Evolutionary conservation across 1,140 invertebrate species (phyloP).

Genomic region (Drosophila mayri): DNA sequence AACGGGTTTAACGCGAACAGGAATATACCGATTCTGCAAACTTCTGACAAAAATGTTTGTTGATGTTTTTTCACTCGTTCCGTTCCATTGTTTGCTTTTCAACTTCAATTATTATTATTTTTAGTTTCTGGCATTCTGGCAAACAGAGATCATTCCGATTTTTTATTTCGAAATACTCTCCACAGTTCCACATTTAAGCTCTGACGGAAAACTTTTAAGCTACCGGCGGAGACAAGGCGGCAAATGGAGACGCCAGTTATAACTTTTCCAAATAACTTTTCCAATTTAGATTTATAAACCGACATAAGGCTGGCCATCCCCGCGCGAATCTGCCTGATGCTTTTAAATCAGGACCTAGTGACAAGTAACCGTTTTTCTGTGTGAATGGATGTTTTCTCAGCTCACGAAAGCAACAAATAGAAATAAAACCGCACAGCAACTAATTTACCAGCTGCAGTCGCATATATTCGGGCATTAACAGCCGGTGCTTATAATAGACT

Average conservation of each 20-base stretch:
- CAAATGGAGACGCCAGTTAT: neutral
- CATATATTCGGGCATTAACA: neutral
- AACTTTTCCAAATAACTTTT: conserved; percentile 47
- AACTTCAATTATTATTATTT: too few relatives aligned
- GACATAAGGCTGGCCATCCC: conserved; percentile 20
- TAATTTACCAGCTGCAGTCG: conserved; percentile 27
- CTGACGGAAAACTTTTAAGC: conserved; percentile 37
- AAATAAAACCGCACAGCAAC: conserved; percentile 24
- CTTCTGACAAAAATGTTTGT: too few relatives aligned
- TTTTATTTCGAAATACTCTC: neutral
- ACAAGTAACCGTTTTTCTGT: conserved; percentile 4
- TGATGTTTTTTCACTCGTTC: too few relatives aligned
- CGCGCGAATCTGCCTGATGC: too few relatives aligned
- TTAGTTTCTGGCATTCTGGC: too few relatives aligned
- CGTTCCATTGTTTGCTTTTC: too few relatives aligned
- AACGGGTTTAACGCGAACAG: too few relatives aligned
- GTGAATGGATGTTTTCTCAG: conserved; percentile 7
- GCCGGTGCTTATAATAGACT: conserved; percentile 22
- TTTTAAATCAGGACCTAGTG: too few relatives aligned
- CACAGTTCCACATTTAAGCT: conserved; percentile 1
- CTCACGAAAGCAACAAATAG: neutral
- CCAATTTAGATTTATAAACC: conserved; percentile 63
- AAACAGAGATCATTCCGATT: too few relatives aligned
- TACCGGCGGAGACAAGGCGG: neutral
- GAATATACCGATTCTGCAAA: too few relatives aligned